Evolutionary conservation across 1,140 invertebrate genomes (phyloP).

Genomic region (Euura lappo): DNA sequence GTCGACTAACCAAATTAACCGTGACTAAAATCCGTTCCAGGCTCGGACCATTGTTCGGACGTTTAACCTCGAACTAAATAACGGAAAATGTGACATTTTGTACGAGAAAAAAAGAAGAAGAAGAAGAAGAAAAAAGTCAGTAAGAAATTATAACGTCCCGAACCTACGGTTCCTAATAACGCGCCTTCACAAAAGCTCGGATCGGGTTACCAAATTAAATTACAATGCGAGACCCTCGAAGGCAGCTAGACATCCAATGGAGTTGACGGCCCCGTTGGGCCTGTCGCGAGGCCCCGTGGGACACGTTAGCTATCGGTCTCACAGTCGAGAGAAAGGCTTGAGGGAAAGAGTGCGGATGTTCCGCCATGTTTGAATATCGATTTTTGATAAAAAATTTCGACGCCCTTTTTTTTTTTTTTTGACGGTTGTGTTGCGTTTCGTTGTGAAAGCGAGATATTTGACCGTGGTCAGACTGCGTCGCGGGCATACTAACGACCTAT

Average conservation of each 20-base stretch:
- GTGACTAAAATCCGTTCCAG: slow-evolving; percentile 56
- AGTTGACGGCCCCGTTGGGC: slow-evolving; percentile 32
- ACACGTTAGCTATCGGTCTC: too few species aligned
- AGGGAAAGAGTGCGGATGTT: too few species aligned
- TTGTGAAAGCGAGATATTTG: too few species aligned
- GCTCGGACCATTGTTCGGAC: slow-evolving; percentile 26
- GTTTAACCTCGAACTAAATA: not conserved
- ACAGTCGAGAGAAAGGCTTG: too few species aligned
- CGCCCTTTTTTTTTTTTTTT: too few species aligned
- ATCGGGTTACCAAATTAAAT: slow-evolving; percentile 54
- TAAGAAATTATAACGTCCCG: slow-evolving; percentile 24
- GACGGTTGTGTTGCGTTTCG: too few species aligned
- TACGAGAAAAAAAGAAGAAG: not conserved
- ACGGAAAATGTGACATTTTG: not conserved
- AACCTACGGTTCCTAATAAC: slow-evolving; percentile 26
- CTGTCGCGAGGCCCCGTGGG: too few species aligned
- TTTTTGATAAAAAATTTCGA: too few species aligned
- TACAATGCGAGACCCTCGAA: slow-evolving; percentile 41
- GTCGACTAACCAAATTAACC: slow-evolving; percentile 59
- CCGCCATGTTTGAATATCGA: too few species aligned
- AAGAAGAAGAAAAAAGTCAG: not conserved
- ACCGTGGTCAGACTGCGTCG: slow-evolving; percentile 14
- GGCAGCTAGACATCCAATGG: slow-evolving; percentile 36
- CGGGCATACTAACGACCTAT: slow-evolving; percentile 23
- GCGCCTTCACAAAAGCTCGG: slow-evolving; percentile 29